These are phyloP conservation scores for Styela plicata DNA, from an alignment of 23 tunicate species.

Conservation along the genomic window DNA sequence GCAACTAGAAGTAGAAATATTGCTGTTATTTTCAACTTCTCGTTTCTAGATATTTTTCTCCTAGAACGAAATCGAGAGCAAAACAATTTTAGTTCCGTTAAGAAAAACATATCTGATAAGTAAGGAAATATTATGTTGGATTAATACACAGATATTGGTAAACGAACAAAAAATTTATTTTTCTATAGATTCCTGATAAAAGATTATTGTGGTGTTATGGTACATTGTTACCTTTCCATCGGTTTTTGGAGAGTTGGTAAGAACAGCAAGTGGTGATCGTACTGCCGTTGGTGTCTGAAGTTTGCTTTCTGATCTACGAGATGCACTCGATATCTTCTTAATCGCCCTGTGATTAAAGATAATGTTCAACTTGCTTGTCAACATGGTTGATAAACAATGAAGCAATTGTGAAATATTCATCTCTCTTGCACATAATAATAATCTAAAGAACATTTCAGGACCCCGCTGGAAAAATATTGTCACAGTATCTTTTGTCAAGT, in stretches of 20 bases:
- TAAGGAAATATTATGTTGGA: background rate
- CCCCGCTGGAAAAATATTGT: no score
- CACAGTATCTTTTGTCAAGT: no score
- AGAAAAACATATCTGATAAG: background rate
- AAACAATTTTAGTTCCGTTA: background rate
- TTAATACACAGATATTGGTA: no score
- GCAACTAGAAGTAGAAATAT: background rate
- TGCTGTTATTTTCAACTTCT: no score
- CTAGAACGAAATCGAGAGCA: background rate
- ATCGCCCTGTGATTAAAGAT: background rate
- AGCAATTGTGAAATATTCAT: no score
- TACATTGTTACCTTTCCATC: background rate
- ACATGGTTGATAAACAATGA: no score
- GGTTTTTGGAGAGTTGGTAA: background rate
- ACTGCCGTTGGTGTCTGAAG: background rate
- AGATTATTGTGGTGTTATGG: background rate
- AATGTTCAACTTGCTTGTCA: no score
- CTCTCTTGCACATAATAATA: background rate
- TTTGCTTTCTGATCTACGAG: background rate
- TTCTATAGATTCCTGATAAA: no score
- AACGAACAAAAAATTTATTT: background rate
- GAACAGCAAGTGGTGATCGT: conserved; percentile 13
- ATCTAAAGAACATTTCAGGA: no score
- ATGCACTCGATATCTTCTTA: background rate
- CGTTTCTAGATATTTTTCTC: no score